phyloP scores from a whole-genome alignment of 2,797 vertebrate genomes.

The Scyliorhinus canicula region DNA sequence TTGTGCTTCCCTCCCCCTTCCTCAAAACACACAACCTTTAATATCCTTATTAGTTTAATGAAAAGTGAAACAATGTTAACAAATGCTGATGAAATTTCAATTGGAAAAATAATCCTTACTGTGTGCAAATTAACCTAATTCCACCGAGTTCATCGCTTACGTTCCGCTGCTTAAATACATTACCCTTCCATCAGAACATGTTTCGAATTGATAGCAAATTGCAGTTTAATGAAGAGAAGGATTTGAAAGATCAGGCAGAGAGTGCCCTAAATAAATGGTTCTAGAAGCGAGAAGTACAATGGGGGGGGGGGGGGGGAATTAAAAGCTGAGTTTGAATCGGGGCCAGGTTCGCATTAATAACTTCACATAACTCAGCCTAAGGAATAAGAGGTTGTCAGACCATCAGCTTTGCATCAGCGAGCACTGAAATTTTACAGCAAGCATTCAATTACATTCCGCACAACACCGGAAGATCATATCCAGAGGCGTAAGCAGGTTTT shows the following conservation, averaged over 20 bases:
- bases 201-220: not conserved
- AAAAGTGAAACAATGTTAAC: constrained; percentile 16
- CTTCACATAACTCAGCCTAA: not conserved
- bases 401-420: not conserved
- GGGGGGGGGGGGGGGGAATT: not conserved
- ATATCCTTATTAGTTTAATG: constrained; percentile 1
- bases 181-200: not conserved
- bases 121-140: not conserved
- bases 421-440: not conserved
- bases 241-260: not conserved
- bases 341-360: not conserved
- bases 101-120: not conserved
- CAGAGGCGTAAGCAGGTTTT: not conserved
- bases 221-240: not conserved
- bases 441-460: constrained; percentile 14
- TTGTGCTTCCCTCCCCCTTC: not conserved
- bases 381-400: not conserved
- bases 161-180: not conserved
- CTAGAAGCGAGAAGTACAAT: not conserved
- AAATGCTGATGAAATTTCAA: not conserved
- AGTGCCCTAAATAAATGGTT: not conserved
- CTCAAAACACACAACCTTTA: not conserved
- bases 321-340: not conserved
- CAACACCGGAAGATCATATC: too few relatives aligned
- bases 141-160: not conserved